These are phyloP conservation scores for Cryptoblepharus egeriae DNA, from an alignment of 2,797 vertebrate species.

Conservation along the genomic window DNA sequence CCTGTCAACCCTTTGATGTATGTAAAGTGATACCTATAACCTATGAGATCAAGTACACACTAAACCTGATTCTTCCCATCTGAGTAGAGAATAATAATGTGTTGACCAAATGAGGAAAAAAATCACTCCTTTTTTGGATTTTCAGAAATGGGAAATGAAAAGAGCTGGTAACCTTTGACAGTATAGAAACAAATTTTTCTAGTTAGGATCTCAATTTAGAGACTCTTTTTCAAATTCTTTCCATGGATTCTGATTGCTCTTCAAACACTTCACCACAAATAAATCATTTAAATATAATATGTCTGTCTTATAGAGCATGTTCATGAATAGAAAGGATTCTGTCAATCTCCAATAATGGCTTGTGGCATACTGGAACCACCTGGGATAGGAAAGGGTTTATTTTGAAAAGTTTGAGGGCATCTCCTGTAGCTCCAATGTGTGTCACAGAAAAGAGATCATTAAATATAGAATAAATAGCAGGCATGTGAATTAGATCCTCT, in stretches of 20 bases:
- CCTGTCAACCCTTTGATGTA: constrained; percentile 51
- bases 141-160: constrained; percentile 38
- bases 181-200: constrained; percentile 40
- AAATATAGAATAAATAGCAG: constrained; percentile 78
- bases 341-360: constrained; percentile 76
- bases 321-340: constrained; percentile 70
- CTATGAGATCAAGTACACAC: constrained; percentile 22
- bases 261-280: constrained; percentile 61
- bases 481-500: constrained; percentile 61
- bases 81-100: constrained; percentile 41
- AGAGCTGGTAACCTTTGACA: constrained; percentile 24
- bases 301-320: constrained; percentile 60
- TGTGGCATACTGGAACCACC: constrained; percentile 70
- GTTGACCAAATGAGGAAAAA: too few species aligned
- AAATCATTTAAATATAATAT: constrained; percentile 72
- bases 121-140: too few species aligned
- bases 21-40: constrained; percentile 30
- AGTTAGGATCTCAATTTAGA: constrained; percentile 32
- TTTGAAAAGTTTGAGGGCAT: constrained; percentile 75
- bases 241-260: constrained; percentile 45
- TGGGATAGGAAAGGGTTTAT: constrained; percentile 74
- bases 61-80: constrained; percentile 30
- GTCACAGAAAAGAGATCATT: constrained; percentile 70
- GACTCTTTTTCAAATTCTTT: constrained; percentile 36
- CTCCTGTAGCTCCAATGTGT: constrained; percentile 64